phyloP scores from a whole-genome alignment of 2,888 invertebrate species.

The Mesorhabditis sp. region DNA sequence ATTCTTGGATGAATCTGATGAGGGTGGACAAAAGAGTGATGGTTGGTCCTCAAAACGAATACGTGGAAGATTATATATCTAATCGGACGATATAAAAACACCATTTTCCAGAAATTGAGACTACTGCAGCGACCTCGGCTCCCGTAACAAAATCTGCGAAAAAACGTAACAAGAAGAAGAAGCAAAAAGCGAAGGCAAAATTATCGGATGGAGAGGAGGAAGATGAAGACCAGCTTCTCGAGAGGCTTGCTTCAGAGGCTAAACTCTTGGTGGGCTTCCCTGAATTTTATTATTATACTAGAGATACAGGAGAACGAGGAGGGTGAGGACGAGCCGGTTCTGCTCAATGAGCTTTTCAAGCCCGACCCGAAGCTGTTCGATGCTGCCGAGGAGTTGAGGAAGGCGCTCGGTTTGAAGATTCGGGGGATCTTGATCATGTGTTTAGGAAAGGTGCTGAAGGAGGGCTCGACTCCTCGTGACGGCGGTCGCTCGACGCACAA shows the following conservation, averaged over 20 bases:
- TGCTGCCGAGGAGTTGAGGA: conserved; percentile 38
- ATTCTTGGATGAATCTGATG: conserved; percentile 16
- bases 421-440: background rate
- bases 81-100: background rate
- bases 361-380: conserved; percentile 41
- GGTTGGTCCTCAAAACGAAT: background rate
- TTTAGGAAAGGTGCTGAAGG: background rate
- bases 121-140: no score
- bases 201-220: conserved; percentile 16
- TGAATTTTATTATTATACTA: conserved; percentile 10
- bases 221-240: conserved; percentile 14
- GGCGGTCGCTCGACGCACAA: conserved; percentile 8
- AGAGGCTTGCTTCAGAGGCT: conserved; percentile 11
- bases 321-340: conserved; percentile 9
- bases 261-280: background rate
- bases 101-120: background rate
- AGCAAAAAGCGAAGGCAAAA: conserved; percentile 10
- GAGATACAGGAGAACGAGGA: conserved; percentile 18
- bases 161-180: conserved; percentile 18
- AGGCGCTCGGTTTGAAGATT: conserved; percentile 36
- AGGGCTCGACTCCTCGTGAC: conserved; percentile 1
- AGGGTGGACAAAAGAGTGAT: background rate
- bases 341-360: conserved; percentile 14
- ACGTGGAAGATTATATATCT: background rate
- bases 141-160: conserved; percentile 2